Base-by-base conservation (phyloP, 2,113 vertebrate genomes). In the Paradoxurus hermaphroditus region DNA sequence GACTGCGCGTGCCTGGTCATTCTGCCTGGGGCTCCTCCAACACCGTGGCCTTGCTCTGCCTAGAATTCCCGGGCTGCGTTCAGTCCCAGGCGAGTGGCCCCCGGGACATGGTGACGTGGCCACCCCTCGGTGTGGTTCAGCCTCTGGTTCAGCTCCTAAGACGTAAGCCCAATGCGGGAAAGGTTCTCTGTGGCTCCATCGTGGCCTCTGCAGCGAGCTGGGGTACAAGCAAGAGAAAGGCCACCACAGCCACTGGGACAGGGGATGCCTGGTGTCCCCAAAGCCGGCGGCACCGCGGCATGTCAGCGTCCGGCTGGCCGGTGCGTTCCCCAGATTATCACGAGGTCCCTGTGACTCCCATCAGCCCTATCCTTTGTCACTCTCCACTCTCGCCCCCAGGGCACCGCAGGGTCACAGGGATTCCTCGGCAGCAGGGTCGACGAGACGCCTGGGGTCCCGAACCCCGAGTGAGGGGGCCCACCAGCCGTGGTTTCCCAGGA, bases 401-500 rank as follows among this genome's bases (percentile, higher is more conserved):
- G 16, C 51, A 46, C 1, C 2, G n/a, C 4, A 9, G 2, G 18
- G 2, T 3, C 11, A 41, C 4, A 2, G 72, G 63, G n/a, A 73
- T 2, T 25, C 4, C 2, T 25, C 34, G 51, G 27, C 2, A 16
- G 5, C 7, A 7, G 12, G 70, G 16, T n/a, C 73, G 59, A 15
- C 2, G 13, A 49, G 51, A 51, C 21, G 18, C 1, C 51, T 0
- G 1, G 23, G 23, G 36, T 2, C 19, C 63, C 14, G 46, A 53
- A 9, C 11, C 27, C 31, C 4, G 41, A 15, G 31, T 9, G 0
- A 10, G 11, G 41, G 11, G n/a, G 34, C 27, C 39, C 0, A 0
- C 10, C 1, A 39, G 25, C 59, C 29, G 34, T 0, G 4, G 23
- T 12, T 14, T 3, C 1, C 0, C 19, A 4, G 19, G 10, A 11